These are phyloP conservation scores for Melanotaenia parkinsoni DNA, from an alignment of 2,797 vertebrate genomes.

Conservation along the genomic window DNA sequence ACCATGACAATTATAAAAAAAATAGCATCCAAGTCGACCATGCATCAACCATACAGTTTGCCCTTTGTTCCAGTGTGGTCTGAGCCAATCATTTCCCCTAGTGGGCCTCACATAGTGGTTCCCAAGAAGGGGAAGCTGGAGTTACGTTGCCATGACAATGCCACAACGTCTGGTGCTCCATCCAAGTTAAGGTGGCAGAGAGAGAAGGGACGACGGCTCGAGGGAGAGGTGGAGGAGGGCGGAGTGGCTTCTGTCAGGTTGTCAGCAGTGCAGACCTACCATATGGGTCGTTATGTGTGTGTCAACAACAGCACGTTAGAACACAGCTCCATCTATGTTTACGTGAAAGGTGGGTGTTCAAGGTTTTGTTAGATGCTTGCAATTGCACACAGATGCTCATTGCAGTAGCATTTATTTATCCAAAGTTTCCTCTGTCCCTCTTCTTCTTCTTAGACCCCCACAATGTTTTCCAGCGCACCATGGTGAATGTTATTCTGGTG, in stretches of 20 bases:
- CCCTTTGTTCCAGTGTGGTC: slow-evolving; percentile 72
- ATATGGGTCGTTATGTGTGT: slow-evolving; percentile 90
- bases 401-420: background rate
- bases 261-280: slow-evolving; percentile 67
- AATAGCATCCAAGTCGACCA: slow-evolving; percentile 5
- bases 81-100: slow-evolving; percentile 81
- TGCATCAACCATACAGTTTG: slow-evolving; percentile 16
- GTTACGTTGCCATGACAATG: slow-evolving; percentile 83
- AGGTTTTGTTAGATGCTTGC: no score
- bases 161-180: slow-evolving; percentile 25
- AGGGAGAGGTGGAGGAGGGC: slow-evolving; percentile 70
- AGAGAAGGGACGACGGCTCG: slow-evolving; percentile 75
- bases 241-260: slow-evolving; percentile 63
- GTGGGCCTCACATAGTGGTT: slow-evolving; percentile 81
- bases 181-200: slow-evolving; percentile 85
- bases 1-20: background rate
- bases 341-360: slow-evolving; percentile 88
- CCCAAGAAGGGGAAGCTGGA: slow-evolving; percentile 82
- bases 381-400: background rate
- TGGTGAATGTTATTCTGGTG: slow-evolving; percentile 80
- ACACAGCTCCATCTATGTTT: slow-evolving; percentile 89
- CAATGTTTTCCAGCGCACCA: slow-evolving; percentile 84
- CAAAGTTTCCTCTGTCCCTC: background rate
- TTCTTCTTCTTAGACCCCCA: slow-evolving; percentile 79
- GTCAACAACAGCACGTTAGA: slow-evolving; percentile 78